Percentiles rank a stretch among this genome's conserved stretches.
phyloP scores from a whole-genome alignment of 2,888 invertebrate species.

The Eudasyphora cyanicolor region DNA sequence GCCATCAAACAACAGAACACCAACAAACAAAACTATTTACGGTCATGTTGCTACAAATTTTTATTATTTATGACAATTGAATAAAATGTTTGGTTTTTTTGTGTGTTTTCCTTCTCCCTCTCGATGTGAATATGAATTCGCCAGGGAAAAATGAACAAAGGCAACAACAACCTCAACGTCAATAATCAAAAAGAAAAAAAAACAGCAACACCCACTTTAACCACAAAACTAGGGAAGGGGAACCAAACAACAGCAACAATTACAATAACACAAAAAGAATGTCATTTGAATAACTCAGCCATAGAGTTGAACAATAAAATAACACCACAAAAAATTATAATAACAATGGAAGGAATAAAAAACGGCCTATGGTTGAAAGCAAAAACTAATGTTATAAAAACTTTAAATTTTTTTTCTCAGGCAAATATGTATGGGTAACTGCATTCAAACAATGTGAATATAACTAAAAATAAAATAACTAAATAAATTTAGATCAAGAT shows the following conservation, averaged over 20 bases:
- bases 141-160: slow-evolving; percentile 27
- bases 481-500: too few species aligned
- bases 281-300: not conserved
- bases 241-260: not conserved
- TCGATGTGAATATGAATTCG: not conserved
- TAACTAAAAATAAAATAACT: too few species aligned
- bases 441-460: too few species aligned
- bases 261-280: not conserved
- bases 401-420: not conserved
- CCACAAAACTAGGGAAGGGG: slow-evolving; percentile 10
- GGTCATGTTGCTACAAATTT: slow-evolving; percentile 34
- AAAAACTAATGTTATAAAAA: not conserved
- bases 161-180: not conserved
- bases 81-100: too few species aligned
- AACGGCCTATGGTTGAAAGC: not conserved
- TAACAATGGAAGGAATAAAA: not conserved
- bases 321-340: slow-evolving; percentile 6
- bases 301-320: not conserved
- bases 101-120: too few species aligned
- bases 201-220: slow-evolving; percentile 36
- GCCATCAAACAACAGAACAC: slow-evolving; percentile 11
- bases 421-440: not conserved
- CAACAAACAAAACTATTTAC: slow-evolving; percentile 14
- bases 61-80: slow-evolving; percentile 56
- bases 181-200: slow-evolving; percentile 24